These are phyloP conservation scores for Hermaeophaga mercurialis DNA, from an alignment of 2,888 invertebrate genomes.

Conservation along the genomic window DNA sequence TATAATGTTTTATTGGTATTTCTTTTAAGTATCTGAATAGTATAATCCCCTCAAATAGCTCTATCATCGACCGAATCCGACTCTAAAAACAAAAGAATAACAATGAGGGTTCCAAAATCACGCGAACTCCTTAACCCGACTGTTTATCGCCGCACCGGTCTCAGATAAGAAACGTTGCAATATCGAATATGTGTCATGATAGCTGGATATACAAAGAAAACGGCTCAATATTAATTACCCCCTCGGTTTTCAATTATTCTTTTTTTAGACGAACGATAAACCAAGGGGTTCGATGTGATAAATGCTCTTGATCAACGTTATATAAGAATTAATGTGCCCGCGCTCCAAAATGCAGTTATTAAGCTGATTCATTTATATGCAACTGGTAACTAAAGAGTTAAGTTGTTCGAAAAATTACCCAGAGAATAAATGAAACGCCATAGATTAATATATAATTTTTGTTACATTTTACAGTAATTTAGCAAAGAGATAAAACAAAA, in stretches of 20 bases:
- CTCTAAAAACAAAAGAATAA: constrained; percentile 42
- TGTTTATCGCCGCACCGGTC: constrained; percentile 41
- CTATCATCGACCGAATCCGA: constrained; percentile 37
- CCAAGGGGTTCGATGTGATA: constrained; percentile 10
- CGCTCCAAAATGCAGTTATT: background rate
- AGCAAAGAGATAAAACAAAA: too few relatives aligned
- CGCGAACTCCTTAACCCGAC: constrained; percentile 45
- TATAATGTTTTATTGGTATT: too few relatives aligned
- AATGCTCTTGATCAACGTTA: constrained; percentile 16
- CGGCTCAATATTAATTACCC: constrained; percentile 37
- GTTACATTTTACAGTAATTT: too few relatives aligned
- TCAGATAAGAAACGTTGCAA: constrained; percentile 42
- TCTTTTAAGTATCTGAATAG: too few relatives aligned
- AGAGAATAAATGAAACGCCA: too few relatives aligned
- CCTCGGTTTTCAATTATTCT: constrained; percentile 36
- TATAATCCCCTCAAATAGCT: too few relatives aligned
- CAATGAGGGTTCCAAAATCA: constrained; percentile 46
- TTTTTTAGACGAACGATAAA: constrained; percentile 18
- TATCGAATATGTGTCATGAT: constrained; percentile 47
- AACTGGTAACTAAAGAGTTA: too few relatives aligned
- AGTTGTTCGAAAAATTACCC: too few relatives aligned
- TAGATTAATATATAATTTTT: too few relatives aligned
- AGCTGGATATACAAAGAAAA: constrained; percentile 39
- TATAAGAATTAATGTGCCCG: background rate
- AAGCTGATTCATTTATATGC: background rate